These are phyloP conservation scores for Drosophila melanogaster DNA, from an alignment of 1,140 invertebrate genomes.

Conservation along the genomic window DNA sequence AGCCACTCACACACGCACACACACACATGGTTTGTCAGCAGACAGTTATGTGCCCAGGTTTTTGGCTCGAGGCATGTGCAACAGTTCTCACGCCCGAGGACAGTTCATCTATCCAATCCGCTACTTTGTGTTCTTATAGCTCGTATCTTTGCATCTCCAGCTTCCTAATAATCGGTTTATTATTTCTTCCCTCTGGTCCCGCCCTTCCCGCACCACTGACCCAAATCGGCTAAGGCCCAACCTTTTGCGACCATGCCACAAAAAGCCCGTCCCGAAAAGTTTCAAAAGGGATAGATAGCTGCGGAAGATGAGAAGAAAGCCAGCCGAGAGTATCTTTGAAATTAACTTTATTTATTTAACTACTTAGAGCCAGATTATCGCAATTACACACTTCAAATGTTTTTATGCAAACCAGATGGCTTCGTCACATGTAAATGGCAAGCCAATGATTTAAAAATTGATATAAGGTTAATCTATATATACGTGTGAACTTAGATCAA, in stretches of 20 bases:
- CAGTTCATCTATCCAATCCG: slow-evolving; percentile 31
- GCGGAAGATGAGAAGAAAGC: slow-evolving; percentile 49
- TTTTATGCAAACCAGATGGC: slow-evolving; percentile 62
- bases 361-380: slow-evolving; percentile 84
- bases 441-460: not conserved
- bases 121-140: slow-evolving; percentile 35
- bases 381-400: slow-evolving; percentile 84
- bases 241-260: slow-evolving; percentile 38
- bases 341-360: slow-evolving; percentile 84
- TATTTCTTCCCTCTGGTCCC: slow-evolving; percentile 44
- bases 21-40: slow-evolving; percentile 24
- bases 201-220: not conserved
- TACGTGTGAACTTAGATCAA: no score
- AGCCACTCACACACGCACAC: slow-evolving; percentile 42
- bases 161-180: slow-evolving; percentile 81
- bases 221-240: slow-evolving; percentile 10
- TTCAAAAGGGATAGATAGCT: slow-evolving; percentile 27
- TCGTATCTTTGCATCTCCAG: slow-evolving; percentile 59
- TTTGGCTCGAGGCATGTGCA: slow-evolving; percentile 64
- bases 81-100: slow-evolving; percentile 70
- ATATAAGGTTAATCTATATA: no score
- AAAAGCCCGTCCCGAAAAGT: slow-evolving; percentile 61
- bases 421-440: not conserved
- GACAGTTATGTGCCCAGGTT: slow-evolving; percentile 29
- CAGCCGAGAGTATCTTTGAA: slow-evolving; percentile 70